Evolutionary conservation across 2,797 vertebrate genomes (phyloP).

Genomic region (Acrocephalus scirpaceus): DNA sequence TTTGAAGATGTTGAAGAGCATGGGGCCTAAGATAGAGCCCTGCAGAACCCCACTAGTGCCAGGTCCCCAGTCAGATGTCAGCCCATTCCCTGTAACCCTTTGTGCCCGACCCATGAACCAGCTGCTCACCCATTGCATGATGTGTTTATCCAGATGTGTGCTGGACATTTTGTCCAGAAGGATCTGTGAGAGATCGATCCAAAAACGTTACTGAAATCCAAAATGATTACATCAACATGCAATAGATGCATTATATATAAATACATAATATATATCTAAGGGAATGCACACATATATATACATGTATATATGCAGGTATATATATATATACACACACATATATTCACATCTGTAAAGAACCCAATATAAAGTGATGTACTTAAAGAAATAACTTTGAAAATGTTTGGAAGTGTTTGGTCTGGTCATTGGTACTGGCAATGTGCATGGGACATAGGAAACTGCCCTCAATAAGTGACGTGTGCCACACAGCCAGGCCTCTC

Average conservation of each 20-base stretch:
- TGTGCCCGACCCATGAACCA: fast-evolving
- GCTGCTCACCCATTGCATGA: neutral
- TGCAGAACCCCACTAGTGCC: neutral
- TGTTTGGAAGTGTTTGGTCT: neutral
- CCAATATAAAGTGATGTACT: neutral
- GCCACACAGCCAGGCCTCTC: neutral
- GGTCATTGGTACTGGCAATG: neutral
- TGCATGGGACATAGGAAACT: neutral
- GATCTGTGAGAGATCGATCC: neutral
- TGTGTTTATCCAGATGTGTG: neutral
- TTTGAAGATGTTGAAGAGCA: neutral
- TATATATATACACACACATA: neutral
- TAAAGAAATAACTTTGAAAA: neutral
- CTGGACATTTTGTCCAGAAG: neutral
- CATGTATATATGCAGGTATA: neutral
- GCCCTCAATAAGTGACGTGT: neutral
- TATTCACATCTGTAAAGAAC: neutral
- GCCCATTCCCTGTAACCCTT: neutral
- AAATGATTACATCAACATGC: neutral
- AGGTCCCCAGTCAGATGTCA: neutral
- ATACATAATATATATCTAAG: neutral
- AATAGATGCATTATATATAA: neutral
- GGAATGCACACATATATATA: neutral
- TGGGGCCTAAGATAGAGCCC: neutral
- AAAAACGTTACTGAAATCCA: neutral